Percentiles rank a stretch among this genome's conserved stretches.
Evolutionary conservation across 2,797 vertebrate species (phyloP).

Genomic region (Microhierax caerulescens): DNA sequence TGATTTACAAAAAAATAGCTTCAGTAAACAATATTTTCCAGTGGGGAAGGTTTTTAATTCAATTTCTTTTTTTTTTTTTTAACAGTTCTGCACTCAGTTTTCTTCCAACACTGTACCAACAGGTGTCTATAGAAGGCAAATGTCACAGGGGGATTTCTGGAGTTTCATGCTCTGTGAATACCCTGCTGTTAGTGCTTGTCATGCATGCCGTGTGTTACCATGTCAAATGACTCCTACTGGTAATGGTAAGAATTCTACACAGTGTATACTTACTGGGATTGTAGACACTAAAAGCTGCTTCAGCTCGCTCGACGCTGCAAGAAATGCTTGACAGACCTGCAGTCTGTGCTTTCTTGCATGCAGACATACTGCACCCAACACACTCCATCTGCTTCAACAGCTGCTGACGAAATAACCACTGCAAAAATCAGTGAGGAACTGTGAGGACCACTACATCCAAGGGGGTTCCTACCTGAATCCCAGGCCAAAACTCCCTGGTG

Average conservation of each 20-base stretch:
- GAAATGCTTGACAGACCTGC: not conserved
- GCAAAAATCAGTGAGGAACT: not conserved
- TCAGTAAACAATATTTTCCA: not conserved
- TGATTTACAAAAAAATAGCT: not conserved
- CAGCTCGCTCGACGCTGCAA: not conserved
- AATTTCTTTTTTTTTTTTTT: not conserved
- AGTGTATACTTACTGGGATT: not conserved
- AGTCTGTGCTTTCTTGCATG: not conserved
- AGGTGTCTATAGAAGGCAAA: not conserved
- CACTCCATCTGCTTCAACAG: not conserved
- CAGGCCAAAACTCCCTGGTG: not conserved
- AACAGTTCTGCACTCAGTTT: not conserved
- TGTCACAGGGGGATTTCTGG: not conserved
- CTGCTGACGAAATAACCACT: not conserved
- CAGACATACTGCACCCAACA: no score
- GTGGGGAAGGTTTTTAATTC: not conserved
- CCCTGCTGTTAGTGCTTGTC: not conserved
- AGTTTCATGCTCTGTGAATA: not conserved
- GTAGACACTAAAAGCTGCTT: not conserved
- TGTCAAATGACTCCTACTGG: not conserved
- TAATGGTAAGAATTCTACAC: not conserved
- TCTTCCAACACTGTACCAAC: not conserved
- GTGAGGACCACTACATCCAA: not conserved
- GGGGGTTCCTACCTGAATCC: not conserved
- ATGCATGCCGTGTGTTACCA: not conserved